A percentile compares a stretch with the other conserved stretches of the same genome.
Evolutionary conservation across 1,140 invertebrate genomes (phyloP).

Genomic region (Philotrypesis tridentata): DNA sequence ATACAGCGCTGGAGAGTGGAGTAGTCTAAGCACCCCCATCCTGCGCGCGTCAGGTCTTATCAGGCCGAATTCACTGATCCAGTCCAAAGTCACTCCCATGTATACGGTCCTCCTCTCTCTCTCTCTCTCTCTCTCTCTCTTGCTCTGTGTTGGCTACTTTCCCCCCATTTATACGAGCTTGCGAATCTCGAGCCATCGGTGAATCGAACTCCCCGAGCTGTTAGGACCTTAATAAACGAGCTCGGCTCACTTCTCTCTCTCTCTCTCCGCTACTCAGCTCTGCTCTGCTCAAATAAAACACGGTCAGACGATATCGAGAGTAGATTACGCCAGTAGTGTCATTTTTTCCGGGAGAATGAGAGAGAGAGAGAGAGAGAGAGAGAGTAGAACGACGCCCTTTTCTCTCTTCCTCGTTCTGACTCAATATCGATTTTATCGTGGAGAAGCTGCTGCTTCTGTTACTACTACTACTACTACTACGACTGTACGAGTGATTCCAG

Average conservation of each 20-base stretch:
- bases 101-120: neutral
- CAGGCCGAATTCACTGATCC: conserved; percentile 45
- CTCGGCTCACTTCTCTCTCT: no score
- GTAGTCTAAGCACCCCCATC: conserved; percentile 29
- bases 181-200: conserved; percentile 15
- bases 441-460: neutral
- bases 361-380: no score
- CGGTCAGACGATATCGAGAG: neutral
- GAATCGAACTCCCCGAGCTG: conserved; percentile 39
- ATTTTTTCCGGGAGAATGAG: neutral
- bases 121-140: no score
- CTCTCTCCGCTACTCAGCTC: neutral
- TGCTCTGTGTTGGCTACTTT: neutral
- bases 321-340: neutral
- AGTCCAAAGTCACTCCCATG: conserved; percentile 35
- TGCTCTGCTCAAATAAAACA: conserved; percentile 36
- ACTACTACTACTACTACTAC: neutral
- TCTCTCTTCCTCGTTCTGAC: neutral
- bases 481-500: neutral
- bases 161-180: conserved; percentile 39
- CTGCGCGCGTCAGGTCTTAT: conserved; percentile 40
- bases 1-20: neutral
- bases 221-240: conserved; percentile 45
- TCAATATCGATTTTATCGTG: neutral
- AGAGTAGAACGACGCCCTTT: no score